Evolutionary conservation across 1,140 invertebrate genomes (phyloP), one percentile per base, ranked within the genome.

Genomic region (Drosophila mauritiana): DNA sequence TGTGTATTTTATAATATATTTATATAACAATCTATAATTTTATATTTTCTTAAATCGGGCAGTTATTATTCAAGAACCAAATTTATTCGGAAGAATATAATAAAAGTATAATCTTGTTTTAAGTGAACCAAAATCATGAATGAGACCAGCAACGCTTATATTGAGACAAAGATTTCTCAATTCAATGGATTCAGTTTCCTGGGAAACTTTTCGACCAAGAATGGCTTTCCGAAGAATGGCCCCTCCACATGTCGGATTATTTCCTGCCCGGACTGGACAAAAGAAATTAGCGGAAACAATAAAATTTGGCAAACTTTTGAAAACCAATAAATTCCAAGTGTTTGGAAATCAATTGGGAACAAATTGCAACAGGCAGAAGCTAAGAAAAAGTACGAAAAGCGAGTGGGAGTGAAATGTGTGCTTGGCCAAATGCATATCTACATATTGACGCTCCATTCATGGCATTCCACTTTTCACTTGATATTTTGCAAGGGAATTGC

Each of bases 301-400:
- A 89, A 89, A 89, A 74, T 89, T 67, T 78, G 64, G 55, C n/a
- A 84, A 89, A 89, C 59, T 89, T 88, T 89, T 72, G 77, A 90
- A 80, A 84, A 78, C 84, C 84, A 89, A 89, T 89, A 89, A 89
- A 89, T 89, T 89, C 78, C 65, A 80, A 89, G 84, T 89, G 84
- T 80, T 85, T 78, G 46, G 79, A 80, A 89, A 89, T 89, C 84
- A 84, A 89, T 89, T 89, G 84, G 73, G 73, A 89, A 90, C 84
- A 89, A 89, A 89, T 84, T 89, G 85, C 80, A 75, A 85, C 73
- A 64, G 73, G 53, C 80, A 88, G 70, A 73, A 80, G 70, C 63
- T 49, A 70, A 54, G 42, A 61, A 36, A 62, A 76, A 67, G 51
- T 59, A 31, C 8, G 31, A 68, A 46, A 49, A 22, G 34, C 13